Evolutionary conservation across 2,888 invertebrate genomes (phyloP), one percentile per base, ranked within the genome.

Genomic region (Clivina fossor): DNA sequence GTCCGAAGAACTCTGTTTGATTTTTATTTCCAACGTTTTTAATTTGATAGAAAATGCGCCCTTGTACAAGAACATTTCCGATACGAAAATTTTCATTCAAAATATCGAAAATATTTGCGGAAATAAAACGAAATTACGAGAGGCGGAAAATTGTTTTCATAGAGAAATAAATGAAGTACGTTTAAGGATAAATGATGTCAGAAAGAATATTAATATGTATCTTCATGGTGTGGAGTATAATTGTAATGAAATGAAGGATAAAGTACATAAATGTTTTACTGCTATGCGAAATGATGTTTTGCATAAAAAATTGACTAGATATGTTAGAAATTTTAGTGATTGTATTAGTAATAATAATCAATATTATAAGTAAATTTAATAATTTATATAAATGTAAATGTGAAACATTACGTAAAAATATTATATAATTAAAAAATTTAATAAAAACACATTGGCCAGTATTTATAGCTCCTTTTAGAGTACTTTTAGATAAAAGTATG

Each of bases 21-120:
- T 51, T 4, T 43, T 51, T 43, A 51, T 51, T 32, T 33, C 51
- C n/a, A 33, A 43, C 16, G 43, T 51, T 18, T 51, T 51, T 41
- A 32, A 20, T 8, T n/a, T 51, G 5, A 41, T 51, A 9, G 51
- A 51, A 24, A 51, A 51, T 4, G 33, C 41, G 20, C 7, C 5
- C 15, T 24, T 51, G 22, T 51, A 51, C 16, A 32, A 43, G 24
- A 51, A 51, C 22, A 51, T 51, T 13, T 15, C 43, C 3, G 41
- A 51, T 11, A 16, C 41, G n/a, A 16, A 33, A 9, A 0, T 33
- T 4, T 13, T 24, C 4, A 33, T 51, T 15, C 19, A 33, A 7
- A 2, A 13, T 4, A 22, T 43, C 8, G 20, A 41, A n/a, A 7
- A 3, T 19, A 51, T 20, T 24, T 51, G 51, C 13, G 26, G 41